Percentiles rank a stretch among this genome's conserved stretches.
These are phyloP conservation scores for Andricus quercusramuli DNA, from an alignment of 2,888 invertebrate species.

Conservation along the genomic window DNA sequence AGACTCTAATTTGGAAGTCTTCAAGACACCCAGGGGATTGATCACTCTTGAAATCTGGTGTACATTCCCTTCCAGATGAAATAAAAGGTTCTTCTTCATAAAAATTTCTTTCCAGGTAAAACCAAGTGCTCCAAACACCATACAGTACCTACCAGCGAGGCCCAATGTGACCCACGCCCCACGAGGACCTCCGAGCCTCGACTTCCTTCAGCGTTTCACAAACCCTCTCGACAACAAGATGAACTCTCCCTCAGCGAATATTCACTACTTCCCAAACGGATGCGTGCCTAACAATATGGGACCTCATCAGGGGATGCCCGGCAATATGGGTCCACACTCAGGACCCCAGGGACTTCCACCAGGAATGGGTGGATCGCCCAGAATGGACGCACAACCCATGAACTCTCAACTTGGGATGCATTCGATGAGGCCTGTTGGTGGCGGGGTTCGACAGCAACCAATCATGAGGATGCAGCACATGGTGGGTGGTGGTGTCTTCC, in stretches of 20 bases:
- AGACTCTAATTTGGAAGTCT: too few species aligned
- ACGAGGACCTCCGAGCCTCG: constrained; percentile 91
- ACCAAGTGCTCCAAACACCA: constrained; percentile 97
- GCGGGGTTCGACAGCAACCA: constrained; percentile 76
- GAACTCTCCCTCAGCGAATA: constrained; percentile 82
- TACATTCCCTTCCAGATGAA: not conserved
- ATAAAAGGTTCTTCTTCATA: not conserved
- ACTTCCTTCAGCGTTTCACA: constrained; percentile 93
- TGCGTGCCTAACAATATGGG: constrained; percentile 80
- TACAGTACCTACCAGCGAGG: constrained; percentile 97
- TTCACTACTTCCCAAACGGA: constrained; percentile 87
- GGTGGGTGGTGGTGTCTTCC: constrained; percentile 76
- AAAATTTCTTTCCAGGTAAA: constrained; percentile 85
- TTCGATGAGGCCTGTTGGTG: constrained; percentile 78
- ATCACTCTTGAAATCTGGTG: too few species aligned
- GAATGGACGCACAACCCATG: constrained; percentile 78
- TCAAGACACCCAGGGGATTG: too few species aligned
- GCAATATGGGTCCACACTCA: constrained; percentile 74
- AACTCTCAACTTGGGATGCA: constrained; percentile 74
- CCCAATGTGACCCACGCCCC: constrained; percentile 90
- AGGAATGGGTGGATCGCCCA: constrained; percentile 67
- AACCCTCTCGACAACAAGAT: constrained; percentile 90
- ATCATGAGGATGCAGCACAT: constrained; percentile 77
- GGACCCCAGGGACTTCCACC: constrained; percentile 64
- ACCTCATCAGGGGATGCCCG: constrained; percentile 76